Conservation (phyloP, 2,797 vertebrate species). For the Triplophysa bombifrons region DNA sequence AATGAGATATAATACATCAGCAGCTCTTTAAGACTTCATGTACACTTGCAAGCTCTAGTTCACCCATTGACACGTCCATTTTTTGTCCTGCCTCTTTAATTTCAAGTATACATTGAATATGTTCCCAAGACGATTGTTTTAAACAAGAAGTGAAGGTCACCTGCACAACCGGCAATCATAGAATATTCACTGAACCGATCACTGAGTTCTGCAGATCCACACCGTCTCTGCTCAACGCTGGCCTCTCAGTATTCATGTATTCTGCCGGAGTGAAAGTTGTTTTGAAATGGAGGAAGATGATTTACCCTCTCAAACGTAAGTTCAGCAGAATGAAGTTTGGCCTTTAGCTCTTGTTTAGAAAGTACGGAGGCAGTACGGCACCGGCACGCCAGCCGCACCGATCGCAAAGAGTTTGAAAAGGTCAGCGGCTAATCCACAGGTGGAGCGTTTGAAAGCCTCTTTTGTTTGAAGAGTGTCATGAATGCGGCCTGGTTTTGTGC, state of each 20-base stretch:
- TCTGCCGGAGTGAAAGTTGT: slow-evolving; percentile 36
- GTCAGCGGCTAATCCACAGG: slow-evolving; percentile 53
- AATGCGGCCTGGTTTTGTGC: slow-evolving; percentile 29
- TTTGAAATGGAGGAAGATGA: slow-evolving; percentile 44
- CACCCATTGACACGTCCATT: too few species aligned
- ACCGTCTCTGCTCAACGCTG: too few species aligned
- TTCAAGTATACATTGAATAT: too few species aligned
- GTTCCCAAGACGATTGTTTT: too few species aligned
- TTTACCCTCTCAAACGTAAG: slow-evolving; percentile 3
- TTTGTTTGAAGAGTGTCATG: slow-evolving; percentile 29
- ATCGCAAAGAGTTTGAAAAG: slow-evolving; percentile 61
- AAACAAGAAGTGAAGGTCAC: too few species aligned
- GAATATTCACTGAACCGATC: too few species aligned
- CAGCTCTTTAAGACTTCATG: too few species aligned
- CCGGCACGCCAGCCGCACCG: slow-evolving; percentile 46
- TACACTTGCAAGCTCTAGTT: too few species aligned
- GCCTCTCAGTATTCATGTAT: slow-evolving; percentile 25
- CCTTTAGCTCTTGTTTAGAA: slow-evolving; percentile 61
- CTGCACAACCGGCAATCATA: too few species aligned
- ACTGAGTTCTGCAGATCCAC: too few species aligned
- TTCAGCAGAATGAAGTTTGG: slow-evolving; percentile 57
- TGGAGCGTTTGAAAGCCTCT: slow-evolving; percentile 45
- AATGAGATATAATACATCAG: too few species aligned
- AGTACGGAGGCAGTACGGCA: slow-evolving; percentile 52
- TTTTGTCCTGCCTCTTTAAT: too few species aligned